Conservation (phyloP, 2,797 vertebrate genomes). For the Sternarchorhynchus goeldii region DNA sequence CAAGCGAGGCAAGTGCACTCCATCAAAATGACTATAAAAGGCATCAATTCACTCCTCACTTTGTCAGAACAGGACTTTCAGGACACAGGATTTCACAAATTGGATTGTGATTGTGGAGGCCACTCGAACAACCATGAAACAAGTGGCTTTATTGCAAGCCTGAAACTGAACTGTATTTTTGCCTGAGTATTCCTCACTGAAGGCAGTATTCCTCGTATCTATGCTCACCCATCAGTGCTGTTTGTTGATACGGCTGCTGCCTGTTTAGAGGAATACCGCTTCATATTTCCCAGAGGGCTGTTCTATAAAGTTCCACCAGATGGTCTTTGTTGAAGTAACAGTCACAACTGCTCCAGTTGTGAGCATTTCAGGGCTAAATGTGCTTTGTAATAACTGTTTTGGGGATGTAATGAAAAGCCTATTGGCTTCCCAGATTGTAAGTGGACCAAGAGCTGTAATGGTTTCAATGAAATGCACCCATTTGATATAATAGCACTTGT, state of each 20-base stretch:
- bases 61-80: slow-evolving; percentile 16
- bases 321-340: slow-evolving; percentile 63
- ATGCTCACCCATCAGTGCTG: slow-evolving; percentile 67
- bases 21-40: slow-evolving; percentile 60
- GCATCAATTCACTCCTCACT: slow-evolving; percentile 39
- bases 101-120: slow-evolving; percentile 44
- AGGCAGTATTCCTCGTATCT: slow-evolving; percentile 27
- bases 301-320: slow-evolving; percentile 68
- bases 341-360: slow-evolving; percentile 58
- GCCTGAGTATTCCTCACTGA: slow-evolving; percentile 38
- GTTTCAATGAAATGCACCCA: slow-evolving; percentile 22
- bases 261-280: slow-evolving; percentile 68
- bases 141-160: slow-evolving; percentile 27
- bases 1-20: slow-evolving; percentile 3
- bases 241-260: slow-evolving; percentile 66
- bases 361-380: slow-evolving; percentile 64
- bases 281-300: slow-evolving; percentile 64
- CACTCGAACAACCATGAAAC: slow-evolving; percentile 48
- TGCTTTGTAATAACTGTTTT: slow-evolving; percentile 69
- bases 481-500: slow-evolving; percentile 27
- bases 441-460: slow-evolving; percentile 15
- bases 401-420: slow-evolving; percentile 57
- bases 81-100: slow-evolving; percentile 42
- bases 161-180: slow-evolving; percentile 19
- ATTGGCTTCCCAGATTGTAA: slow-evolving; percentile 48